Evolutionary conservation across 2,888 invertebrate species (phyloP), one percentile per base, ranked within the genome.

Genomic region (Lasius fuliginosus): DNA sequence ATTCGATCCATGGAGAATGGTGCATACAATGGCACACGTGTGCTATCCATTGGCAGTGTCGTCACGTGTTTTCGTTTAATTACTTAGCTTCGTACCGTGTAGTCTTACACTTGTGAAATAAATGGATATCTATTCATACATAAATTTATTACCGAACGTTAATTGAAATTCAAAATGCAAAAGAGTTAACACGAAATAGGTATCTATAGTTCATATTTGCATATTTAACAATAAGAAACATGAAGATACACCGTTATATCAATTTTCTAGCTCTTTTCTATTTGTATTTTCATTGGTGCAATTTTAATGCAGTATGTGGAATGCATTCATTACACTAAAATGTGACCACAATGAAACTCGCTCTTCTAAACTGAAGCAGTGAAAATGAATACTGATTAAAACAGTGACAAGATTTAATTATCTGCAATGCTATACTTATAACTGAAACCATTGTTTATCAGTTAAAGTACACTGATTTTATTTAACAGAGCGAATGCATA

Each of bases 51-150:
- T 81, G 84, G 33, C 33, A 74, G 65, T 81, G 84, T 84, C 88
- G 76, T 86, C 85, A 49, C 73, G 49, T 76, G 82, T 85, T 89
- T 87, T 87, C 87, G 84, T 84, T 88, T 87, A 89, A 86, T 88
- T 84, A 87, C 69, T 81, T 84, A 84, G 89, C 88, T 88, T 87
- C 58, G 53, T 62, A 56, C 53, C 74, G 69, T 76, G 56, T 64
- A 68, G 65, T 62, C 46, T 68, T 67, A 60, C 64, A 67, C 12
- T 60, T 81, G 36, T 46, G 60, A 60, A 27, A 49, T 46, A 68
- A 27, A 60, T 33, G 71, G 82, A 42, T 85, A 76, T 76, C 75
- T 68, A 42, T 33, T 76, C 81, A 58, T 79, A 77, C 76, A 69
- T 86, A 58, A 84, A 77, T 68, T 73, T 53, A 68, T 76, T 62